Conservation (phyloP, 2,888 invertebrate genomes). For the Altica lythri region DNA sequence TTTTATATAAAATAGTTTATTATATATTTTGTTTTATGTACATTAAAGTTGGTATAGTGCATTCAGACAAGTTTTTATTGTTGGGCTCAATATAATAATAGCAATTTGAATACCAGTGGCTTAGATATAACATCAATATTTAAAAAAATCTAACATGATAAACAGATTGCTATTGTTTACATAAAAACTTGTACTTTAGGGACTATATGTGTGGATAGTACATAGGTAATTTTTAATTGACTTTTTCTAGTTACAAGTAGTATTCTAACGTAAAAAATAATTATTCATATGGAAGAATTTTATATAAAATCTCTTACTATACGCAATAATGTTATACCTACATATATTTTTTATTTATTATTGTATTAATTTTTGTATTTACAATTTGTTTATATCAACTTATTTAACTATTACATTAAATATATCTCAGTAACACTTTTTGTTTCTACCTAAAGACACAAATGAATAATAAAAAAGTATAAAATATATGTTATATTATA, state of each 20-base stretch:
- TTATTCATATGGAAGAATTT: too few relatives aligned
- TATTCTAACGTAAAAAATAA: too few relatives aligned
- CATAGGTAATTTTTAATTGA: too few relatives aligned
- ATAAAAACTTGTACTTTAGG: slow-evolving; percentile 33
- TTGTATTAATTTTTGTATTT: background rate
- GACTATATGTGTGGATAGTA: too few relatives aligned
- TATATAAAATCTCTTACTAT: background rate
- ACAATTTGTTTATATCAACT: background rate
- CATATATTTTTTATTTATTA: background rate
- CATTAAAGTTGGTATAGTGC: slow-evolving; percentile 20
- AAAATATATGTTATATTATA: too few relatives aligned
- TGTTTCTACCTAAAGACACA: too few relatives aligned
- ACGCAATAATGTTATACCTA: background rate
- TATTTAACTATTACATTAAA: too few relatives aligned
- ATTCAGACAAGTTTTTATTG: slow-evolving; percentile 29
- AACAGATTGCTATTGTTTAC: slow-evolving; percentile 29
- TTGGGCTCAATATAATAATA: slow-evolving; percentile 29
- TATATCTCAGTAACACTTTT: too few relatives aligned
- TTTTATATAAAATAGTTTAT: slow-evolving; percentile 26
- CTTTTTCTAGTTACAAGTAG: too few relatives aligned
- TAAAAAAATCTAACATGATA: slow-evolving; percentile 2
- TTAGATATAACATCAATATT: background rate
- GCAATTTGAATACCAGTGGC: slow-evolving; percentile 27
- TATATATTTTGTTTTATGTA: slow-evolving; percentile 20
- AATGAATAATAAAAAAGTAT: too few relatives aligned